Conservation (phyloP, 2,797 vertebrate species). For the Sphenodon punctatus region DNA sequence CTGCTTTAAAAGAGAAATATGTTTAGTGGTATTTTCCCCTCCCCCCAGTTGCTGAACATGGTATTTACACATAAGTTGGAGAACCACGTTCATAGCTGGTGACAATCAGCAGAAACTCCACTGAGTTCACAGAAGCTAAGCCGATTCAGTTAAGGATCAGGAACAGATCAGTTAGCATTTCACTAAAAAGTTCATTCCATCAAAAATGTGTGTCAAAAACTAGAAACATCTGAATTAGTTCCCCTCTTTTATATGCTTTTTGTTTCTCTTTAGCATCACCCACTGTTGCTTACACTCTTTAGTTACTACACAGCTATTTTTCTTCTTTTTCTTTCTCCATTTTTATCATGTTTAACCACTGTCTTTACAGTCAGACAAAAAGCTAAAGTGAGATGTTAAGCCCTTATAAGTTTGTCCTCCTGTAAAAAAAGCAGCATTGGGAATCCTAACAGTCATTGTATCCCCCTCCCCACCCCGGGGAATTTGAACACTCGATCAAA, state of each 20-base stretch:
- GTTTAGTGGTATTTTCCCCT: background rate
- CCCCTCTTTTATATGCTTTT: slow-evolving; percentile 4
- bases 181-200: slow-evolving; percentile 32
- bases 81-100: background rate
- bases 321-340: slow-evolving; percentile 29
- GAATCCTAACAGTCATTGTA: slow-evolving; percentile 6
- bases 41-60: background rate
- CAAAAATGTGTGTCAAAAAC: slow-evolving; percentile 40
- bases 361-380: slow-evolving; percentile 22
- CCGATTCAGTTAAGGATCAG: background rate
- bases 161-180: background rate
- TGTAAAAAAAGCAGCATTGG: slow-evolving; percentile 8
- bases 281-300: background rate
- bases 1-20: background rate
- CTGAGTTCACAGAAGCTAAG: background rate
- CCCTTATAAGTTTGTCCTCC: slow-evolving; percentile 1
- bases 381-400: slow-evolving; percentile 35
- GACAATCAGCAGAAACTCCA: too few species aligned
- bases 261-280: slow-evolving; percentile 24
- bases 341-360: slow-evolving; percentile 4
- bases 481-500: too few species aligned
- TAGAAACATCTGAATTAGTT: slow-evolving; percentile 40
- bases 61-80: background rate
- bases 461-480: too few species aligned
- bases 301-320: slow-evolving; percentile 34